Conservation (phyloP, 2,113 vertebrate species). For the Tichodroma muraria region DNA sequence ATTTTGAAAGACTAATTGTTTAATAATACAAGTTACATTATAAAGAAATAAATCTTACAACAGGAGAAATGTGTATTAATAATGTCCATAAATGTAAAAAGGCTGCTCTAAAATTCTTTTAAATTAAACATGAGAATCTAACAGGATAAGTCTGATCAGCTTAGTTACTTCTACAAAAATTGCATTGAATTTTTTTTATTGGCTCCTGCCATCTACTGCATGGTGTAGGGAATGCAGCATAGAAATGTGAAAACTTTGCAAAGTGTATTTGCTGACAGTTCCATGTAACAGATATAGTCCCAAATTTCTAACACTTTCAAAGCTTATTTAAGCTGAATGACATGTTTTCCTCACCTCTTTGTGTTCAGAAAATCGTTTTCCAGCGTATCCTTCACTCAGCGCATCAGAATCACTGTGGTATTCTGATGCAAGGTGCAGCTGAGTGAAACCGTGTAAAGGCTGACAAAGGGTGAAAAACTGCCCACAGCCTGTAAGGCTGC, state of each 20-base stretch:
- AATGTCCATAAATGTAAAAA: neutral
- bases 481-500: neutral
- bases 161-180: neutral
- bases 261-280: neutral
- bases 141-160: neutral
- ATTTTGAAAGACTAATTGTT: conserved; percentile 23
- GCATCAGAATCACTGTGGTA: neutral
- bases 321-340: neutral
- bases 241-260: neutral
- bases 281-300: neutral
- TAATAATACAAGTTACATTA: conserved; percentile 24
- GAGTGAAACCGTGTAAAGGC: neutral
- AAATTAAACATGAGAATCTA: conserved; percentile 14
- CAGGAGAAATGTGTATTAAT: neutral
- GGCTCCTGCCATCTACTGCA: conserved; percentile 52
- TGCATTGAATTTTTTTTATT: neutral
- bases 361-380: neutral
- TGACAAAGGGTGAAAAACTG: neutral
- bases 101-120: neutral
- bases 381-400: neutral
- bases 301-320: neutral
- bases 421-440: accelerated
- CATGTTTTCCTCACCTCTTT: neutral
- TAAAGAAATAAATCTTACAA: conserved; percentile 5
- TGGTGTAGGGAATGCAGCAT: neutral